Base-by-base conservation (phyloP, 2,888 invertebrate genomes). In the Microdon myrmicae region DNA sequence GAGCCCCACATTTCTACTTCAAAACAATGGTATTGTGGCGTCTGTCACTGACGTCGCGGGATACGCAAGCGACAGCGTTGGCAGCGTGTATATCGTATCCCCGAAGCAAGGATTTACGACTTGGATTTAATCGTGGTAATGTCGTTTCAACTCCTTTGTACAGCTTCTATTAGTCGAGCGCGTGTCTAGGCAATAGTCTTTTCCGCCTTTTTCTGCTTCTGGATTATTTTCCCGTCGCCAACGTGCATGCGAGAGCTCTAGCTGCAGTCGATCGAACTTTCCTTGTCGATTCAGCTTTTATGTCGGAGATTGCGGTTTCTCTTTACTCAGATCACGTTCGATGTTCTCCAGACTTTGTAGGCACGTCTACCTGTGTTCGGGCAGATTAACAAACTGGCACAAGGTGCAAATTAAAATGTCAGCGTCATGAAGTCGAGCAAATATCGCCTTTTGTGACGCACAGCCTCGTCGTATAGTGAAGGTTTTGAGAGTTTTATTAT, bases 361-460 rank as follows among this genome's bases (percentile, higher is more conserved):
- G 28, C 28, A 17, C 31, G 4, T 31, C 51, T 39, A 37, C n/a
- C n/a, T n/a, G 35, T 39, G 19, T 49, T 55, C 31, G 28, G 43
- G 43, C 39, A 58, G 64, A 64, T 64, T 64, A 64, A 64, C 47
- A 49, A 64, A 64, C 64, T 64, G 43, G 64, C 58, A 64, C 64
- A 64, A 64, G 64, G 64, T 64, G 64, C 64, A 64, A 64, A 64
- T 64, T 64, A 64, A 64, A 64, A 64, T 64, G 64, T 64, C 64
- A 64, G 58, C 64, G 64, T 64, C 64, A 64, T 64, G 58, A 64
- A 58, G 58, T 64, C 64, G 64, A 47, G 51, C 58, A 64, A 64
- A 64, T 64, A 64, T 64, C 58, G 58, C 64, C 56, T 64, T 53
- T 51, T 51, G 47, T 64, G 44, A 17, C 25, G 34, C 43, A 14